Base-by-base conservation (phyloP, 2,113 vertebrate species). In the Malurus alboscapulatus region DNA sequence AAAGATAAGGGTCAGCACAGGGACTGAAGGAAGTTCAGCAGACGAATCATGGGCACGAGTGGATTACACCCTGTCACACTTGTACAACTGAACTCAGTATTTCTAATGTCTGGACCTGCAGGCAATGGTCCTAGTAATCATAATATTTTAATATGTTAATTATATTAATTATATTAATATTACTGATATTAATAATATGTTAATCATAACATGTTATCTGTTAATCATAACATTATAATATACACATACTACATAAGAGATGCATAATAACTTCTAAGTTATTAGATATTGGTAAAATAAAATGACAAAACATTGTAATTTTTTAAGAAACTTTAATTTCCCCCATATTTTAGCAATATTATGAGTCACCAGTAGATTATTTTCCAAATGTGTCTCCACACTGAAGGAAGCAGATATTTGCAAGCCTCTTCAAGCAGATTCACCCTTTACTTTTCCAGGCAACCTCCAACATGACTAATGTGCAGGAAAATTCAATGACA, bases 41-140 rank as follows among this genome's bases (percentile, higher is more conserved):
- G 65, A 59, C 1, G 0, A 65, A 54, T 54, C 40, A 25, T 1
- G 9, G 7, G 45, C 65, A 87, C 0, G 0, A 87, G 48, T 18
- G 36, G 30, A 82, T 75, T 82, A 63, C 4, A 34, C 47, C 3
- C 5, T 48, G n/a, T 32, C 79, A 72, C 24, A 7, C 45, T 58
- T 4, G 2, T 29, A 38, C 55, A 50, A 29, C 18, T 15, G 14
- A 84, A 55, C 30, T 59, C 74, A 30, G 1, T 32, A 40, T 7
- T 77, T 47, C 50, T 58, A 47, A 22, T 47, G 55, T 47, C 62
- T 42, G 17, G 30, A 66, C 59, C 55, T 59, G 80, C 36, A 61
- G 24, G 45, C 14, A 9, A 48, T 27, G 50, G 45, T 18, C 24
- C 36, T 54, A 14, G 30, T 79, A 51, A 83, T 54, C 18, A 10